Base-by-base conservation (phyloP, 2,888 invertebrate species). In the Xylota sylvarum region DNA sequence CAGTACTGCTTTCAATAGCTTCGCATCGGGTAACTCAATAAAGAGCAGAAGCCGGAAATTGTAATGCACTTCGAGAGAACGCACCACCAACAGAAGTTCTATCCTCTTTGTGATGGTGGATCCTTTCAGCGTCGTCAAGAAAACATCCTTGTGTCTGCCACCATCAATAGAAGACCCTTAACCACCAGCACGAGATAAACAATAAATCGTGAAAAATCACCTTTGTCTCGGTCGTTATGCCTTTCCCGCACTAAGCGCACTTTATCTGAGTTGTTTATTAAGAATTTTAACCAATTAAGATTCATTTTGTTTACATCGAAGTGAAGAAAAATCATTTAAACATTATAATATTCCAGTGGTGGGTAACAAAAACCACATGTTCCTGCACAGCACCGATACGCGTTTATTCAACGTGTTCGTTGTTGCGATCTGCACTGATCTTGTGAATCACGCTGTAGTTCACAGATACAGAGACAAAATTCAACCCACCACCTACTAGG, bases 301-400 rank as follows among this genome's bases (percentile, higher is more conserved):
- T 73, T 86, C 72, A 82, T 64, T 62, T 77, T 89, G 88, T 88
- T 89, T 88, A 88, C 83, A 79, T 67, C 62, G 48, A 90, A 90
- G 90, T 91, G 91, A 89, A 89, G 90, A 91, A 91, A 81, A 90
- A 89, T 88, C 83, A 85, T 88, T 89, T 89, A 89, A 91, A 90
- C 90, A 91, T 90, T 91, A 91, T 89, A 91, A 89, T 89, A 90
- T 93, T 77, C 89, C 92, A 7, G 90, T 92, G 72, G 91, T 93
- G 14, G 89, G 90, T 82, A 90, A 91, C 90, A 90, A 85, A 88
- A 94, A 93, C 78, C 93, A 91, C 93, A 94, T 58, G 94, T 5
- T 93, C 23, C 40, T 17, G 43, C 32, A 52, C 77, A 88, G 23
- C 23, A 23, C 87, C 89, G 88, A 89, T 89, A 12, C 27, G 14